Evolutionary conservation across 1,140 invertebrate genomes (phyloP), one percentile per base, ranked within the genome.

Genomic region (Aradophagus sp.): DNA sequence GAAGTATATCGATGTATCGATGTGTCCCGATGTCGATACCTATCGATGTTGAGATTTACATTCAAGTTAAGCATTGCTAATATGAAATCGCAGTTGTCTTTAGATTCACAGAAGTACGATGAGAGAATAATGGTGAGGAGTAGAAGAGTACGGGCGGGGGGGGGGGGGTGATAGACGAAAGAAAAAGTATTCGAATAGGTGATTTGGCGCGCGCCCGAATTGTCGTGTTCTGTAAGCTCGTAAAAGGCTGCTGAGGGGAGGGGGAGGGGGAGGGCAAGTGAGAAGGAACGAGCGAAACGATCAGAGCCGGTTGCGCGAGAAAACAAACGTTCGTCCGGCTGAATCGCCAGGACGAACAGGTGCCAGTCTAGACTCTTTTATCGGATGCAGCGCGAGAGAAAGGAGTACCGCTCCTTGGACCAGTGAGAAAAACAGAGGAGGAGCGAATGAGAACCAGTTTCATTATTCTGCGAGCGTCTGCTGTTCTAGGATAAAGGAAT

Each of bases 311-410:
- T 73, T 61, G 48, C 65, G 63, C 70, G 70, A 73, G 63, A 73
- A 68, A 73, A 73, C 70, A 68, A 73, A 68, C 70, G 70, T 50
- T 63, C 55, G 39, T 58, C 48, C 45, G 55, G 62, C 26, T 61
- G 56, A 61, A 52, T 56, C 32, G 69, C 34, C 55, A 52, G 70
- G 70, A 65, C 45, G 63, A 73, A 68, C 70, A 73, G 63, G 70
- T 73, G 63, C 70, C 65, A 63, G 70, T 73, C 70, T 73, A 68
- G 59, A 73, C 70, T 73, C 59, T 53, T 73, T 73, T 73, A 65
- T 73, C 63, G 59, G 55, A 63, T 65, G 70, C 47, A 63, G 42
- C 70, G 59, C 70, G 63, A 50, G 50, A 56, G 56, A 48, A 45
- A 61, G 39, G 61, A 56, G 52, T 27, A 32, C 13, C 45, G 48